A percentile compares a stretch with the other conserved stretches of the same genome.
Conservation (phyloP, 2,797 vertebrate species). For the Toxotes lorentzi region DNA sequence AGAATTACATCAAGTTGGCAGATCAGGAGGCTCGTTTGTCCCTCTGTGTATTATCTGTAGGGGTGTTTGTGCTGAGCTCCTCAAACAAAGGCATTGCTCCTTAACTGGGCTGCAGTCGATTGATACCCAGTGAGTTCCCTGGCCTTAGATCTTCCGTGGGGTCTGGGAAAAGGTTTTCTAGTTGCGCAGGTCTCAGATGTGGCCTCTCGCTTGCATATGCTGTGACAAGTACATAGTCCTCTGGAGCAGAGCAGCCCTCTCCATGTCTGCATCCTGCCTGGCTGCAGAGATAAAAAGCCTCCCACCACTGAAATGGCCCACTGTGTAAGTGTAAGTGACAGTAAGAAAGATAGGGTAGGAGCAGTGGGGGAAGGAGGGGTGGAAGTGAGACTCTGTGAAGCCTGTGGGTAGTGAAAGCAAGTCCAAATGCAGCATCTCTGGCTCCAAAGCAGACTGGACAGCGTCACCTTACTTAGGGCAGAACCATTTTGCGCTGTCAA, state of each 20-base stretch:
- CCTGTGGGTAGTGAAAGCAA: slow-evolving; percentile 57
- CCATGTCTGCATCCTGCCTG: slow-evolving; percentile 67
- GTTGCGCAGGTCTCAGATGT: slow-evolving; percentile 62
- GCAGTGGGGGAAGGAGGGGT: slow-evolving; percentile 38
- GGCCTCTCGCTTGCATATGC: slow-evolving; percentile 61
- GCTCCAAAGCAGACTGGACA: slow-evolving; percentile 33
- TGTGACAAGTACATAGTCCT: slow-evolving; percentile 59
- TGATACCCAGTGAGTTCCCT: slow-evolving; percentile 42
- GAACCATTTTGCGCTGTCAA: slow-evolving; percentile 49
- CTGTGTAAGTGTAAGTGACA: slow-evolving; percentile 79
- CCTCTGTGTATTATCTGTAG: slow-evolving; percentile 25
- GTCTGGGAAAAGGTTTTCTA: slow-evolving; percentile 51
- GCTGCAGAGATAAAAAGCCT: slow-evolving; percentile 78
- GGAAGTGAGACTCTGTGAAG: slow-evolving; percentile 55
- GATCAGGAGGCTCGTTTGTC: slow-evolving; percentile 42
- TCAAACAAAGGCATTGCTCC: slow-evolving; percentile 41
- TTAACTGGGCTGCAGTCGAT: slow-evolving; percentile 31
- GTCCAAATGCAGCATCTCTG: slow-evolving; percentile 52
- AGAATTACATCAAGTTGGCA: slow-evolving; percentile 60
- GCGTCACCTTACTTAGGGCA: slow-evolving; percentile 32
- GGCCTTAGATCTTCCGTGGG: slow-evolving; percentile 54
- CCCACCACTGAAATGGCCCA: slow-evolving; percentile 63
- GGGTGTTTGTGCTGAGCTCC: slow-evolving; percentile 31
- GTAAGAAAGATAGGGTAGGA: slow-evolving; percentile 59
- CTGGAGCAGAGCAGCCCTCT: slow-evolving; percentile 60